A percentile compares a stretch with the other conserved stretches of the same genome.
Evolutionary conservation across 2,797 vertebrate genomes (phyloP).

Genomic region (Scomberomorus guttatus): DNA sequence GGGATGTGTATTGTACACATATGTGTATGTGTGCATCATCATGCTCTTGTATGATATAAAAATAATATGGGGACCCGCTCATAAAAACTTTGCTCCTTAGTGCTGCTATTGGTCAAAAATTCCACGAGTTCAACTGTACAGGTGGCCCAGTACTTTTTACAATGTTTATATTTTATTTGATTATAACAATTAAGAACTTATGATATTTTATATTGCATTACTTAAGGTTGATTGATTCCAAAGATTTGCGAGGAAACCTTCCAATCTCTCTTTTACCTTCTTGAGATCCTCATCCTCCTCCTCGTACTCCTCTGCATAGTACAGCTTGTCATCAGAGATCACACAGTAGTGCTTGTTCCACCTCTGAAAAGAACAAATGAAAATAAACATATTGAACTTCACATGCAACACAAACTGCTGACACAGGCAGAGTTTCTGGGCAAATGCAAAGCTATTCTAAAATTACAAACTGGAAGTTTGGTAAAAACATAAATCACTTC

Average conservation of each 20-base stretch:
- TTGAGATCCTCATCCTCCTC: slow-evolving; percentile 82
- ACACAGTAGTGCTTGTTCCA: slow-evolving; percentile 97
- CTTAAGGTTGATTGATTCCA: too few relatives aligned
- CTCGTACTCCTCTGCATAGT: slow-evolving; percentile 94
- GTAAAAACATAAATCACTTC: background rate
- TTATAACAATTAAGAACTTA: too few relatives aligned
- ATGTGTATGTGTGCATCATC: too few relatives aligned
- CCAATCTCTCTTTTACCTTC: slow-evolving; percentile 77
- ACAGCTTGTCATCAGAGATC: slow-evolving; percentile 92
- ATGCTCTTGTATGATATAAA: background rate
- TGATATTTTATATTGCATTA: too few relatives aligned
- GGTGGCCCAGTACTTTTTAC: too few relatives aligned
- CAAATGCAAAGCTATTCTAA: background rate
- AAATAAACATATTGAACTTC: background rate
- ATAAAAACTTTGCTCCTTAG: too few relatives aligned
- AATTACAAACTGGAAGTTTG: background rate
- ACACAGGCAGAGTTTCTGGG: background rate
- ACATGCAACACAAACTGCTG: background rate
- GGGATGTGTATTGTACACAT: too few relatives aligned
- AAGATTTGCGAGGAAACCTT: too few relatives aligned
- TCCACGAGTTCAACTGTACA: too few relatives aligned
- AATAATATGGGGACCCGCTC: too few relatives aligned
- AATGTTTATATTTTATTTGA: too few relatives aligned
- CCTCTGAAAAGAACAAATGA: slow-evolving; percentile 79
- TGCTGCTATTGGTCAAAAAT: too few relatives aligned